Base-by-base conservation (phyloP, 1,140 invertebrate species). In the Temnothorax longispinosus region DNA sequence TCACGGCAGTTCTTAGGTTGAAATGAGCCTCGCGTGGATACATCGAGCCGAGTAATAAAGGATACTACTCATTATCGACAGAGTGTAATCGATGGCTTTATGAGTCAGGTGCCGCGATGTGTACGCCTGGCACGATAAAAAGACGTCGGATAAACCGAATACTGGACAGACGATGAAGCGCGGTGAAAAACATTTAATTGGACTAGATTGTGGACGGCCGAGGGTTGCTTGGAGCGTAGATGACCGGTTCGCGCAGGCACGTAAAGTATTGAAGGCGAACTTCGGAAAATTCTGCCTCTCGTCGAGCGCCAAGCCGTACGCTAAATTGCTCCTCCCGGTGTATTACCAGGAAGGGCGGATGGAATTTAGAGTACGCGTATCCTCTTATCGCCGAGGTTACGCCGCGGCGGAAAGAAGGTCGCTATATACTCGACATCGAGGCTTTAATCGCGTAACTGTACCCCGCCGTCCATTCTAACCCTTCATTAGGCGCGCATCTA, bases 71-170 rank as follows among this genome's bases (percentile, higher is more conserved):
- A 80, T 86, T 78, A 86, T 77, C 74, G 75, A 47, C 27, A 35
- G 52, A 60, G 8, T 58, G 67, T 81, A 87, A 87, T 84, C 85
- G 67, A 84, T 52, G 78, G 85, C 50, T 84, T 82, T 87, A 87
- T 62, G 85, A 87, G 15, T 71, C n/a, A 13, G 50, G 65, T 41
- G 50, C 32, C 62, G 58, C 85, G 84, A 86, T 88, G 87, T 88
- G 90, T 84, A 85, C 54, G n/a, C 18, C 32, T 27, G 74, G 69
- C 77, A 77, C 65, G 87, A 85, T 90, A 91, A 92, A 91, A 90
- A 90, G 86, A 81, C 69, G 80, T 69, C 86, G 86, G 88, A 85
- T 88, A 87, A 89, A 89, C 75, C 82, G 58, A 89, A 86, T 60
- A 64, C 75, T 56, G 65, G 65, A 82, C 67, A 58, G 78, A 77